Evolutionary conservation across 2,888 invertebrate species (phyloP).

Genomic region (Mesorhabditis belari): DNA sequence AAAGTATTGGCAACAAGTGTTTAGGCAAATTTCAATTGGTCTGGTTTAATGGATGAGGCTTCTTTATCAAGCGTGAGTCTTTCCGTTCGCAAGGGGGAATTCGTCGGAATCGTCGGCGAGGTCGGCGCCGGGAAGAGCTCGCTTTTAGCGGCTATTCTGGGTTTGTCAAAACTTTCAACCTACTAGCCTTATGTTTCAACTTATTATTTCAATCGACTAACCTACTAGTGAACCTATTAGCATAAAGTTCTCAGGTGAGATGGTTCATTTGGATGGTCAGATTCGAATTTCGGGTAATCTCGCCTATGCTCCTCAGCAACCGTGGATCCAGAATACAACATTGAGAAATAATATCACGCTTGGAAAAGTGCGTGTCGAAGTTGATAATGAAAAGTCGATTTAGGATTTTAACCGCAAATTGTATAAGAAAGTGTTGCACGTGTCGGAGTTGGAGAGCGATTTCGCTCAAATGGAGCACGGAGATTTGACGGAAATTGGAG

Average conservation of each 20-base stretch:
- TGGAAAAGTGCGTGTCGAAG: conserved; percentile 61
- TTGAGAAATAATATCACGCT: conserved; percentile 86
- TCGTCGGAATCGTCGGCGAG: conserved; percentile 78
- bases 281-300: conserved; percentile 56
- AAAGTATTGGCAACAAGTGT: too few relatives aligned
- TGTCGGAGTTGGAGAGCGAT: conserved; percentile 82
- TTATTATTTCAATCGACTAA: too few relatives aligned
- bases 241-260: conserved; percentile 36
- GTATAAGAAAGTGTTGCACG: conserved; percentile 64
- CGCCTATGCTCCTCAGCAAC: conserved; percentile 80
- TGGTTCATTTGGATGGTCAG: conserved; percentile 35
- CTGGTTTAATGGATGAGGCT: too few relatives aligned
- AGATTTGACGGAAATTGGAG: conserved; percentile 94
- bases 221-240: too few relatives aligned
- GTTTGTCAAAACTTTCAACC: conserved; percentile 6
- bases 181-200: not conserved
- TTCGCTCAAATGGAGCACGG: conserved; percentile 74
- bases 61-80: too few relatives aligned
- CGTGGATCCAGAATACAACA: conserved; percentile 62
- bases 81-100: conserved; percentile 59
- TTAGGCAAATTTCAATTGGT: too few relatives aligned
- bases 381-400: too few relatives aligned
- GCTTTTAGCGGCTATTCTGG: conserved; percentile 67
- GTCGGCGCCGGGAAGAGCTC: conserved; percentile 79
- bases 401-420: conserved; percentile 7